Evolutionary conservation across 2,797 vertebrate genomes (phyloP), one percentile per base, ranked within the genome.

Genomic region (Pantherophis vulpinus): DNA sequence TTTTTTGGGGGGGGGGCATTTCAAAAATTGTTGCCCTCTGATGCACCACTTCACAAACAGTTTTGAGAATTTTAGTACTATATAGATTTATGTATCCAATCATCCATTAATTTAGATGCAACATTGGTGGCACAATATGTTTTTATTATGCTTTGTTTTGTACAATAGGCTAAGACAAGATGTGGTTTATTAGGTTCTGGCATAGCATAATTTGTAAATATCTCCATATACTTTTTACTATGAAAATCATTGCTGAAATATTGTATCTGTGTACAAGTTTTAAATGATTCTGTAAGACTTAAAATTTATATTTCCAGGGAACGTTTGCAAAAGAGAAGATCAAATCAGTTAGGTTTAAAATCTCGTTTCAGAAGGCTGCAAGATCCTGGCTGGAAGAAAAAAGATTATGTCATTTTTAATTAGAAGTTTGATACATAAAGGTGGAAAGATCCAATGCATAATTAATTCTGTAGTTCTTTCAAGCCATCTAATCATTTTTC

Each of bases 401-500:
- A 89, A 3, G 0, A 16, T n/a, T 32, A 1, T 27, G 91, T 42
- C 42, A 54, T 59, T 94, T 92, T 18, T 2, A 91, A 55, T 0
- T 90, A 32, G 47, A 16, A 37, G 70, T 2, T 4, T 83, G 47
- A 20, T 90, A 1, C 25, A 1, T 51, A 90, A 0, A 0, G 4
- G 6, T 95, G 32, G 59, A 90, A 70, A 94, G 18, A 90, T 12
- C 1, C 88, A 47, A 86, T 86, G 90, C 0, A 12, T 86, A 93
- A 93, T 95, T 94, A 95, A 3, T 0, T 0, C 20, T 92, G 18
- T 37, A 95, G 47, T 88, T 83, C 11, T 94, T 95, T 87, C 9
- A 95, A 92, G 47, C 90, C 0, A 93, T 88, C n/a, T 87, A 89
- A 93, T 92, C 55, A 92, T 94, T 20, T 95, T 74, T 58, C 79